Evolutionary conservation across 2,113 vertebrate species (phyloP).

Genomic region (Sceloporus undulatus): DNA sequence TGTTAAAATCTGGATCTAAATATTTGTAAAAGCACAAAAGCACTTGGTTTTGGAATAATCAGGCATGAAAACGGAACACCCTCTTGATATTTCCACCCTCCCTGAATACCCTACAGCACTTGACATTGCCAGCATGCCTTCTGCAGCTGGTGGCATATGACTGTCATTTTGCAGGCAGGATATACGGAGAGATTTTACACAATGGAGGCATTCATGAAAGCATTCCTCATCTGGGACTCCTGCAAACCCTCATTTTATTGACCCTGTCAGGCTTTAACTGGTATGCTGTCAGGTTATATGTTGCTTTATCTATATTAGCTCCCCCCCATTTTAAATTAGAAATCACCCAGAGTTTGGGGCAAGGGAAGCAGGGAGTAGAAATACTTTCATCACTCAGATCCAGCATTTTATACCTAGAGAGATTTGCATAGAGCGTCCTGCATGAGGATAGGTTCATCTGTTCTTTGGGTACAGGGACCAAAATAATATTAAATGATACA

Average conservation of each 20-base stretch:
- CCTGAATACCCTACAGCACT: constrained; percentile 71
- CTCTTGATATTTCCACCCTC: constrained; percentile 67
- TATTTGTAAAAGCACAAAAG: constrained; percentile 57
- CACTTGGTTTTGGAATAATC: constrained; percentile 76
- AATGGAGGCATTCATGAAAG: constrained; percentile 71
- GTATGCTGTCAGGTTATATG: constrained; percentile 67
- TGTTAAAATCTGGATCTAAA: constrained; percentile 42
- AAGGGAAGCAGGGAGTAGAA: constrained; percentile 47
- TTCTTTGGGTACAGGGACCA: not conserved
- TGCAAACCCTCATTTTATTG: constrained; percentile 75
- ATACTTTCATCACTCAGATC: constrained; percentile 23
- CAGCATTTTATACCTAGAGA: constrained; percentile 29
- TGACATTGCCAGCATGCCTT: constrained; percentile 80
- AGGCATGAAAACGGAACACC: constrained; percentile 77
- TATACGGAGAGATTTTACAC: constrained; percentile 62
- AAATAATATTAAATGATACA: not conserved
- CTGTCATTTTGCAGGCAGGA: constrained; percentile 76
- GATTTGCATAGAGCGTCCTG: not conserved
- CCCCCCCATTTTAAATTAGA: constrained; percentile 67
- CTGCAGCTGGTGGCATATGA: constrained; percentile 84
- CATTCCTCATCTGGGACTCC: constrained; percentile 67
- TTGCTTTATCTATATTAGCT: constrained; percentile 71
- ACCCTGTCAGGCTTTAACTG: constrained; percentile 71
- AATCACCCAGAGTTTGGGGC: constrained; percentile 11
- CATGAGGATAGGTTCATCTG: not conserved